Percentiles rank a stretch among this genome's conserved stretches.
phyloP scores from a whole-genome alignment of 2,113 vertebrate genomes.

The Myrmophylax atrothorax region DNA sequence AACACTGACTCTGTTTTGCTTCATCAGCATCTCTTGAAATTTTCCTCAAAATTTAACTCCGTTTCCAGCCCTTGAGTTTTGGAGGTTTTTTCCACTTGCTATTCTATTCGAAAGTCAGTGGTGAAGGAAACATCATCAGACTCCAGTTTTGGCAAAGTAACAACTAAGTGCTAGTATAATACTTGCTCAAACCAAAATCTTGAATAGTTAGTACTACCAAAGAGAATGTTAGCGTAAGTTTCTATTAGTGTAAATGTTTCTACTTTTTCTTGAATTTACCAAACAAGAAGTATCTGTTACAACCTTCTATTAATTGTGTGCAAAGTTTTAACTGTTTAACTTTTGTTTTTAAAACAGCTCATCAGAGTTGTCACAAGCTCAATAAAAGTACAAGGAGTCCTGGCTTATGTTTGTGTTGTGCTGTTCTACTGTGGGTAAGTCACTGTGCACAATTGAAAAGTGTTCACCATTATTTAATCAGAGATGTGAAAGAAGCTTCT shows the following conservation, averaged over 20 bases:
- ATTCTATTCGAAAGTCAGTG: background rate
- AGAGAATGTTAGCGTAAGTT: background rate
- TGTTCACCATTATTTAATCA: background rate
- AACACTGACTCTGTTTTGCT: background rate
- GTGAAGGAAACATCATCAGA: background rate
- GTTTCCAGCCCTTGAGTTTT: background rate
- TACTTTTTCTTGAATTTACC: background rate
- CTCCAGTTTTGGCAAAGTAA: background rate
- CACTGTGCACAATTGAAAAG: background rate
- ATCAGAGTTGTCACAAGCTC: slow-evolving; percentile 94
- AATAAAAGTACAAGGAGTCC: slow-evolving; percentile 92
- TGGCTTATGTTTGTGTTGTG: slow-evolving; percentile 87
- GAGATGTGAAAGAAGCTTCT: background rate
- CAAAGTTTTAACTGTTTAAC: background rate
- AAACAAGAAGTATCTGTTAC: background rate
- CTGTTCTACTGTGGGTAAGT: slow-evolving; percentile 97
- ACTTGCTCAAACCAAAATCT: background rate
- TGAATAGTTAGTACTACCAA: background rate
- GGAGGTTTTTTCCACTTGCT: background rate
- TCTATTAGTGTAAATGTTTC: background rate
- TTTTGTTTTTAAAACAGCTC: slow-evolving; percentile 78
- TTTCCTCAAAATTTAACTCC: background rate
- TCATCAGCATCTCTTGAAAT: background rate
- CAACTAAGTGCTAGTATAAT: background rate
- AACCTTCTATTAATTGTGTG: background rate